Percentiles rank a stretch among this genome's conserved stretches.
Conservation (phyloP, 2,888 invertebrate genomes). For the Masnerella sp. region DNA sequence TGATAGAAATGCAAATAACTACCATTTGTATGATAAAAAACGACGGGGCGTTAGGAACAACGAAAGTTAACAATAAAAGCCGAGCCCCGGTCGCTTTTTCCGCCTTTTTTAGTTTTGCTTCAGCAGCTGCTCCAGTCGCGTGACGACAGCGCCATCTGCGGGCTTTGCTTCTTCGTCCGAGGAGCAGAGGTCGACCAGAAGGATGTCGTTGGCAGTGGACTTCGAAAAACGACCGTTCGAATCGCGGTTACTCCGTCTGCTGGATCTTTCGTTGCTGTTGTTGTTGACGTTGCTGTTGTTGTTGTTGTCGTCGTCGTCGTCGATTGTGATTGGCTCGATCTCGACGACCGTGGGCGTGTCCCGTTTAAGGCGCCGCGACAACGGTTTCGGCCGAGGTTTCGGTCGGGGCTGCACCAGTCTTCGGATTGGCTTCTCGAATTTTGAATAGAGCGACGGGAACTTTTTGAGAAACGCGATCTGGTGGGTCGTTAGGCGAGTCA, state of each 20-base stretch:
- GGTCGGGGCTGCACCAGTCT: constrained; percentile 51
- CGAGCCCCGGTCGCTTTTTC: no score
- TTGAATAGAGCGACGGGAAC: constrained; percentile 65
- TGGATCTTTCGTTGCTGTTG: constrained; percentile 14
- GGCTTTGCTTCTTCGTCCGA: constrained; percentile 81
- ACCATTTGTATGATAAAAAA: not conserved
- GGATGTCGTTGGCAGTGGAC: constrained; percentile 56
- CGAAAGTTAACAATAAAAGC: no score
- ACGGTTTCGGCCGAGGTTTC: constrained; percentile 61
- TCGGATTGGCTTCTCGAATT: constrained; percentile 60
- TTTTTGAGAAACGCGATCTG: constrained; percentile 76
- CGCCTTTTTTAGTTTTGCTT: no score
- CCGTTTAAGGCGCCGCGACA: constrained; percentile 21
- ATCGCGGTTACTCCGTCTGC: not conserved
- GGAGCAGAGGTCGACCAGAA: constrained; percentile 82
- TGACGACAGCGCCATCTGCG: not conserved
- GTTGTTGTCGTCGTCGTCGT: constrained; percentile 55
- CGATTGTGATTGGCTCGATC: constrained; percentile 61
- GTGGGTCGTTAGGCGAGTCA: constrained; percentile 77
- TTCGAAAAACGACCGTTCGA: constrained; percentile 9
- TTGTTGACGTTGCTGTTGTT: constrained; percentile 5
- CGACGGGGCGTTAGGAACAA: not conserved
- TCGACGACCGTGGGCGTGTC: constrained; percentile 36
- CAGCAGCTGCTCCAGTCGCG: not conserved
- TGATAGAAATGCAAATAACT: constrained; percentile 39